Evolutionary conservation across 37 sponge, comb jelly and placozoan genomes (phyloP), one percentile per base, ranked within the genome.

Genomic region (Haliclona indistincta): DNA sequence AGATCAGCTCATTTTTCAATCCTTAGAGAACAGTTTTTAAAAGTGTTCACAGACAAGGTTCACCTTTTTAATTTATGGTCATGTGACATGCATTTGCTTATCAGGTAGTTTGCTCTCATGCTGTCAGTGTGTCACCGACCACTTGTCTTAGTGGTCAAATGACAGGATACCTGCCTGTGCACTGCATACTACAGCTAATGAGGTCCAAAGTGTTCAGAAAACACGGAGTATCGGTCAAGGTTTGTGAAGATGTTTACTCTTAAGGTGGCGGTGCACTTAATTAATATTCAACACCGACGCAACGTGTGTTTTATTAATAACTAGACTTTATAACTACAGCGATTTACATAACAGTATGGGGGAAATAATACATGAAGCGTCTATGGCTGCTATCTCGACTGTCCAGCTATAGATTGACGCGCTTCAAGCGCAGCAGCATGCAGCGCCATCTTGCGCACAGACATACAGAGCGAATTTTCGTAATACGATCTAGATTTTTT

Each of bases 121-220:
- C 85, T 0, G 80, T 87, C 43, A 68, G 77, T 47, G 91, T 96
- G 23, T 70, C 88, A 0, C 87, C 91, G 40, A 96, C 97, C 23
- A 51, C 78, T 0, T 23, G 52, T 26, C 76, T 96, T 13, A 85
- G 62, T 89, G 94, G 75, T 23, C 42, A 81, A 13, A 79, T 93
- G 73, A 77, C 80, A 30, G 94, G 97, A 0, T 89, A 78, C 61
- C 77, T 93, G 22, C 94, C 97, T 19, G 54, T 93, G 0, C 90
- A 96, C 91, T 96, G 97, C 63, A 45, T 93, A 38, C 82, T 83
- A 34, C 90, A 93, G 43, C 87, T 96, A 40, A 68, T 96, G 60
- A 88, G 81, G 74, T 83, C 87, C 28, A 73, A 81, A 20, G 65
- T 68, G 11, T 93, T 93, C 75, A 55, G 67, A 25, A 93, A 93